Percentiles rank a stretch among this genome's conserved stretches.
Conservation (phyloP, 1,140 invertebrate genomes). For the Ceratina australensis region DNA sequence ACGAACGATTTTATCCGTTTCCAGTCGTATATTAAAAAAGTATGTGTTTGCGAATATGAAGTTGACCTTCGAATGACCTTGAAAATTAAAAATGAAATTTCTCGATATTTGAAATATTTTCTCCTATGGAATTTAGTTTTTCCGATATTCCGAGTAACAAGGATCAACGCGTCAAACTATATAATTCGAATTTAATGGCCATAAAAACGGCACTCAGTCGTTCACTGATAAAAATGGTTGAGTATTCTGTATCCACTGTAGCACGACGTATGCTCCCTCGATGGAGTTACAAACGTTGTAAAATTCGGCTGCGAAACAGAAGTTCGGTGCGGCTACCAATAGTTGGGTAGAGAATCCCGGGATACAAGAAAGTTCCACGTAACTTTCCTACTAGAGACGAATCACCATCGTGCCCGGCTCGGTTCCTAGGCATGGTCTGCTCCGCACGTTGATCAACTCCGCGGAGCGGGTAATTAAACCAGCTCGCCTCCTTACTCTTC, state of each 20-base stretch:
- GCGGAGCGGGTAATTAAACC: slow-evolving; percentile 53
- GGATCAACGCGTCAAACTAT: too few species aligned
- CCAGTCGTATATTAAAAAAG: too few species aligned
- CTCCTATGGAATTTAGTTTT: too few species aligned
- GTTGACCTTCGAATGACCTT: too few species aligned
- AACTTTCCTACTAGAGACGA: slow-evolving; percentile 58
- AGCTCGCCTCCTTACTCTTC: slow-evolving; percentile 22
- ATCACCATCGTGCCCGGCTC: slow-evolving; percentile 49
- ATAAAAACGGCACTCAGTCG: too few species aligned
- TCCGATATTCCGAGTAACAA: too few species aligned
- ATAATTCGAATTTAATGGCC: too few species aligned
- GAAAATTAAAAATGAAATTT: too few species aligned
- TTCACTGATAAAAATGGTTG: neutral
- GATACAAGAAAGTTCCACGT: slow-evolving; percentile 32
- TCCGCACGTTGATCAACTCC: slow-evolving; percentile 46
- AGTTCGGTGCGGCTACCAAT: slow-evolving; percentile 6
- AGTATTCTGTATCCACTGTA: neutral
- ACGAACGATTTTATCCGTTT: too few species aligned
- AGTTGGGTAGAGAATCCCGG: neutral
- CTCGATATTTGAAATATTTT: too few species aligned
- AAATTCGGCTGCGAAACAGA: slow-evolving; percentile 44
- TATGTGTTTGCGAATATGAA: too few species aligned
- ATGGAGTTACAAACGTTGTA: slow-evolving; percentile 17
- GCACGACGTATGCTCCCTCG: neutral
- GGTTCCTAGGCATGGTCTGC: slow-evolving; percentile 31